Base-by-base conservation (phyloP, 2,113 vertebrate genomes). In the Aramus guarauna region DNA sequence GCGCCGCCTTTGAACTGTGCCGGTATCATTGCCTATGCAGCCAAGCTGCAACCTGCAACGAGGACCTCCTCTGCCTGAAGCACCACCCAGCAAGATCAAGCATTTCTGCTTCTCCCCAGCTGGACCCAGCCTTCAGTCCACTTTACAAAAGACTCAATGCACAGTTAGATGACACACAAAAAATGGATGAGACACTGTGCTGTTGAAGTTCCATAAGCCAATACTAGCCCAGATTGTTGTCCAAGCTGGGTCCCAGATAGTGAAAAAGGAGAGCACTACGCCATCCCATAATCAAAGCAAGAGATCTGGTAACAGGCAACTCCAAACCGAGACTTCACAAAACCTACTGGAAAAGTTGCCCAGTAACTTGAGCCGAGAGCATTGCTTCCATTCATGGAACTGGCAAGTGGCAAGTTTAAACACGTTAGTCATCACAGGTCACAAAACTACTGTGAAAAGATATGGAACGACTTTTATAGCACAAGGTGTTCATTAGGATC, bases 21-120 rank as follows among this genome's bases (percentile, higher is more conserved):
- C 6, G 15, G 32, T 9, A 18, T 15, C 55, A 62, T 0, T 26
- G 63, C 37, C 52, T 37, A 1, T 3, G 26, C 52, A 75, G 85
- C 56, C 58, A 37, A 71, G 71, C 43, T 82, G 55, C 23, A 82
- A 52, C 23, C 39, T 60, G 69, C 62, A n/a, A 64, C 2, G 5
- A 79, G 34, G 48, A 88, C 26, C 7, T 63, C 21, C 36, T 47
- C 36, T 60, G 23, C 34, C 48, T 58, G 47, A 67, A 90, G 67
- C 23, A 78, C 23, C 41, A 64, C 58, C 21, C 47, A 82, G 56
- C 3, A 5, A 63, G 91, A 90, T 45, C 60, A 78, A 85, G 41
- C 0, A 0, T 36, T 82, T 68, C 71, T 92, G 58, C 18, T 52
- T 64, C 62, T 68, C 39, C 45, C 41, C 0, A 1, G 12, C 5